Percentiles rank a stretch among this genome's conserved stretches.
Evolutionary conservation across 2,888 invertebrate genomes (phyloP).

Genomic region (Chalcosyrphus nemorum): DNA sequence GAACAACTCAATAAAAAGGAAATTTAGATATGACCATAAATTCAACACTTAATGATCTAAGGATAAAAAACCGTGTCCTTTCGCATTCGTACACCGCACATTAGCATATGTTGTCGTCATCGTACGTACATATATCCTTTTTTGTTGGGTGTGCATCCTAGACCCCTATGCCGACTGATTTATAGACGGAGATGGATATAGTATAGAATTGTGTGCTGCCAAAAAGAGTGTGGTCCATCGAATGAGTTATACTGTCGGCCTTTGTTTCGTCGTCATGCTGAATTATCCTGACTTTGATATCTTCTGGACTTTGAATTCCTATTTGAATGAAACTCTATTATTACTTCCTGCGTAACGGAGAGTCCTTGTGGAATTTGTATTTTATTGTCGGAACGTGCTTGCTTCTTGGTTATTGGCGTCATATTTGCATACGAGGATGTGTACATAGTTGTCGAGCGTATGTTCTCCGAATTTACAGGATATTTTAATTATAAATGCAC

Average conservation of each 20-base stretch:
- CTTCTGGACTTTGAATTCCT: constrained; percentile 13
- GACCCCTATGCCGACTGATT: constrained; percentile 26
- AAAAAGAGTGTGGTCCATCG: constrained; percentile 31
- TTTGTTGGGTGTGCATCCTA: not conserved
- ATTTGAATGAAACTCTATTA: constrained; percentile 82
- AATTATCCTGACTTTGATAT: constrained; percentile 16
- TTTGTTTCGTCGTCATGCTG: constrained; percentile 37
- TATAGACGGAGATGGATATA: constrained; percentile 16
- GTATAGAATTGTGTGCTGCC: constrained; percentile 24
- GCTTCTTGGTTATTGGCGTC: constrained; percentile 54
- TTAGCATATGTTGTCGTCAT: constrained; percentile 64
- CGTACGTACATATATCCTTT: not conserved
- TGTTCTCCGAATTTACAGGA: constrained; percentile 17
- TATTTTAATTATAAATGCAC: constrained; percentile 63
- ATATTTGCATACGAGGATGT: constrained; percentile 55
- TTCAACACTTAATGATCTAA: constrained; percentile 81
- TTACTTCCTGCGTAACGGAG: constrained; percentile 76
- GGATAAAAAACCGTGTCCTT: constrained; percentile 76
- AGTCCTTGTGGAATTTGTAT: constrained; percentile 55
- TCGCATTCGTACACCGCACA: constrained; percentile 59
- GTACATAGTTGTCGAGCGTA: not conserved
- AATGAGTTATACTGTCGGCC: constrained; percentile 23
- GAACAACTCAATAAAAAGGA: constrained; percentile 75
- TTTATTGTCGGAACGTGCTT: constrained; percentile 65
- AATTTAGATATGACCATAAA: constrained; percentile 78